A percentile compares a stretch with the other conserved stretches of the same genome.
phyloP scores from a whole-genome alignment of 2,797 vertebrate species.

The Dryobates pubescens region DNA sequence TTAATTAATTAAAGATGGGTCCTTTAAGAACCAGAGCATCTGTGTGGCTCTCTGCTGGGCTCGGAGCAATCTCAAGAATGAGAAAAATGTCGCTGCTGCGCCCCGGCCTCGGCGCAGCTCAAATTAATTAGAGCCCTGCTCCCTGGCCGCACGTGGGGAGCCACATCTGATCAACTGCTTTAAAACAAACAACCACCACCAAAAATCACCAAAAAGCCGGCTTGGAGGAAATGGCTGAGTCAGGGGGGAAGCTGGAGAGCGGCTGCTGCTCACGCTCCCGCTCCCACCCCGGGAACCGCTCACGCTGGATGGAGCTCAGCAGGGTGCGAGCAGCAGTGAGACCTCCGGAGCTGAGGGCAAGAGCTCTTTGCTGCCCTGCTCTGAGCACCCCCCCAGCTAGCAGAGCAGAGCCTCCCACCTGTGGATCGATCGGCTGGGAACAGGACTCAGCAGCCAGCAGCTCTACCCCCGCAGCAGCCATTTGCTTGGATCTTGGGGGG shows the following conservation, averaged over 20 bases:
- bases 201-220: not conserved
- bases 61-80: conserved; percentile 54
- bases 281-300: not conserved
- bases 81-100: conserved; percentile 49
- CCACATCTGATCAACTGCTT: not conserved
- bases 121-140: conserved; percentile 32
- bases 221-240: not conserved
- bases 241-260: not conserved
- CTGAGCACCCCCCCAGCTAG: accelerated
- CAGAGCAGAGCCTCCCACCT: not conserved
- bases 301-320: accelerated
- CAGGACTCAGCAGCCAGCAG: not conserved
- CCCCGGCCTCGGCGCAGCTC: not conserved
- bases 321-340: not conserved
- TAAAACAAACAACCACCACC: too few species aligned
- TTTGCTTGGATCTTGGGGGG: not conserved
- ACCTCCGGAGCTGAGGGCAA: not conserved
- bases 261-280: accelerated
- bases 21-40: conserved; percentile 41
- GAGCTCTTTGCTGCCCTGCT: not conserved
- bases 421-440: not conserved
- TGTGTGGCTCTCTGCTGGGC: conserved; percentile 5
- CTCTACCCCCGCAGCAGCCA: not conserved
- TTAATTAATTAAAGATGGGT: conserved; percentile 54
- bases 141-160: not conserved